These are phyloP conservation scores for Leptopilina clavipes DNA, from an alignment of 1,140 invertebrate genomes.

Conservation along the genomic window DNA sequence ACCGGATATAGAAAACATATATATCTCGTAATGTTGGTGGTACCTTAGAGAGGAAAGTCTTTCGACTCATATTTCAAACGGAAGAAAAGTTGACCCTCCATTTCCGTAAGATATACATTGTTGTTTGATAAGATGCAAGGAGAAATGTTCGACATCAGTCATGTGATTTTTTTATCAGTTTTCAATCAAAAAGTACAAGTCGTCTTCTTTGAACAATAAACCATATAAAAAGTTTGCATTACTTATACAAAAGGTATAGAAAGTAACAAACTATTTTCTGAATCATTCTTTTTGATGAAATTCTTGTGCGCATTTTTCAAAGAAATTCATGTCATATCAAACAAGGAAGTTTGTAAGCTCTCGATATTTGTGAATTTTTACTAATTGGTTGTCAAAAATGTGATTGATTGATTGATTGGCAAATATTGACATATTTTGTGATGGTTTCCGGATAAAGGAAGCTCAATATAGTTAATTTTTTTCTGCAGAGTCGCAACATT, in stretches of 20 bases:
- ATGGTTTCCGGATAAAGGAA: constrained; percentile 45
- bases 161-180: no score
- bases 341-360: constrained; percentile 46
- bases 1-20: not conserved
- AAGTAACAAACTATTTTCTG: no score
- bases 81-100: constrained; percentile 39
- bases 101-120: constrained; percentile 35
- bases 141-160: no score
- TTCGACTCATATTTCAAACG: not conserved
- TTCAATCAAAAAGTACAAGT: no score
- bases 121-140: no score
- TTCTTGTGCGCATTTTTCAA: no score
- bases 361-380: not conserved
- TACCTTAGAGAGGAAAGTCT: constrained; percentile 26
- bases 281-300: no score
- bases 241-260: no score
- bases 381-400: not conserved
- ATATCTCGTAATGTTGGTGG: no score
- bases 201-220: no score
- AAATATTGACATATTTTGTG: constrained; percentile 7
- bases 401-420: not conserved
- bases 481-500: constrained; percentile 53
- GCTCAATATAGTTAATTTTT: constrained; percentile 45
- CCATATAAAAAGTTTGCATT: no score
- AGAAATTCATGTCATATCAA: not conserved